Conservation (phyloP, 2,113 vertebrate species). For the Tinamus guttatus region DNA sequence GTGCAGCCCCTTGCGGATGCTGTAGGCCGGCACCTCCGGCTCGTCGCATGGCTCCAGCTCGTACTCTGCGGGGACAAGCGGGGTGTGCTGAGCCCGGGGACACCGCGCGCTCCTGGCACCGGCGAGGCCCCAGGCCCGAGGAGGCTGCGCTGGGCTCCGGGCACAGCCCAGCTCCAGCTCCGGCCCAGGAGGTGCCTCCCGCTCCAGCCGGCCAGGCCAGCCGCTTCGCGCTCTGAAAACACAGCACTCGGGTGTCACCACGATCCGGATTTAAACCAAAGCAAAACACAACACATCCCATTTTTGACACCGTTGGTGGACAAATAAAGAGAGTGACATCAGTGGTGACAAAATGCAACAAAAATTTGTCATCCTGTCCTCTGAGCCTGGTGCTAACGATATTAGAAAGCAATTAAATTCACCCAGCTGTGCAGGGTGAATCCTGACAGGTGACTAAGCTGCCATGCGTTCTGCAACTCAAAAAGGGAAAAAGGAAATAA, state of each 20-base stretch:
- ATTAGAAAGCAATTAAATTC: neutral
- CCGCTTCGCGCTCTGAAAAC: accelerated
- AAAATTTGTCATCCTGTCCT: neutral
- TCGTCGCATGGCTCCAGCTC: conserved; percentile 96
- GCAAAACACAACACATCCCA: neutral
- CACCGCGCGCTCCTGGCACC: accelerated
- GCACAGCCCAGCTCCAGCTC: neutral
- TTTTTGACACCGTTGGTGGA: neutral
- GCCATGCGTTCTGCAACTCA: no score
- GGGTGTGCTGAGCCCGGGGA: accelerated
- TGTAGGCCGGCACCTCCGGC: conserved; percentile 92
- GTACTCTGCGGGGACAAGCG: conserved; percentile 81
- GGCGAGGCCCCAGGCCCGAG: accelerated
- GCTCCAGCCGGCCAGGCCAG: neutral
- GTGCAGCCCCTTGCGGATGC: conserved; percentile 93
- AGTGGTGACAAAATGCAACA: neutral
- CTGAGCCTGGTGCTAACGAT: neutral
- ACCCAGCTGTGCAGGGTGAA: neutral
- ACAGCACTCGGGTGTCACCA: neutral
- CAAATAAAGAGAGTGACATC: neutral
- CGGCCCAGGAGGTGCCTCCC: accelerated
- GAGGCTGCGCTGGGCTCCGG: neutral
- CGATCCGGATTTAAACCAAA: neutral
- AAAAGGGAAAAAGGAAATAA: no score
- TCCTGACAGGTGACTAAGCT: no score